These are phyloP conservation scores for Nesidiocoris tenuis DNA, from an alignment of 2,888 invertebrate species.

Conservation along the genomic window DNA sequence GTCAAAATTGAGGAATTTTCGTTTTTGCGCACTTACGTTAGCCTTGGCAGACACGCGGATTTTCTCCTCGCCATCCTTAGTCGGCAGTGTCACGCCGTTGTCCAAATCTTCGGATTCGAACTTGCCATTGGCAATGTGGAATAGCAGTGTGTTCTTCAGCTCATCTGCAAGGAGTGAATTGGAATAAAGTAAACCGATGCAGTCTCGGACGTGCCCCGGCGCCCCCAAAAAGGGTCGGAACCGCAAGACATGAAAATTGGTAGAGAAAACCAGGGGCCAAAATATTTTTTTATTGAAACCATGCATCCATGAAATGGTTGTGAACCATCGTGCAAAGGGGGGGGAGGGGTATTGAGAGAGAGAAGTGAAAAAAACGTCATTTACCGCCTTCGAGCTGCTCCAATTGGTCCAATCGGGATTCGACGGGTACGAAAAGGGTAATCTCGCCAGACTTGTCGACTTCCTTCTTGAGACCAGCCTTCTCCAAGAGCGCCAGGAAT, in stretches of 20 bases:
- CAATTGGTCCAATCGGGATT: constrained; percentile 50
- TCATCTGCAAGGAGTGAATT: constrained; percentile 16
- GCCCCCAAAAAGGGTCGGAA: too few relatives aligned
- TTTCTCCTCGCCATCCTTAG: constrained; percentile 29
- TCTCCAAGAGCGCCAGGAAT: constrained; percentile 58
- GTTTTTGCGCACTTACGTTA: constrained; percentile 39
- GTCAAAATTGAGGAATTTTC: too few relatives aligned
- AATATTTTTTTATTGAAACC: neutral
- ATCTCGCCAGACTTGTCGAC: constrained; percentile 55
- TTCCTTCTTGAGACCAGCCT: constrained; percentile 55
- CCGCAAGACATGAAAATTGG: too few relatives aligned
- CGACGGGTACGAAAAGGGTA: constrained; percentile 59
- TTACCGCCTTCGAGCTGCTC: constrained; percentile 27
- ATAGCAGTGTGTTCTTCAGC: constrained; percentile 15
- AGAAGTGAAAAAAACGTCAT: neutral
- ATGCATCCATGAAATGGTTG: too few relatives aligned
- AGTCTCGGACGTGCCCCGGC: too few relatives aligned
- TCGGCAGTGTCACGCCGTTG: constrained; percentile 13
- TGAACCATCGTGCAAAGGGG: too few relatives aligned
- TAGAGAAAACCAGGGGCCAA: too few relatives aligned
- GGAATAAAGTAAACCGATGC: too few relatives aligned
- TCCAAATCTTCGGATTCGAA: constrained; percentile 31
- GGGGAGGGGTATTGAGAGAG: too few relatives aligned
- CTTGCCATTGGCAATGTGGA: constrained; percentile 36
- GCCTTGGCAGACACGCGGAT: constrained; percentile 23